Conservation (phyloP, 2,113 vertebrate species). For the Myrmecobius fasciatus region DNA sequence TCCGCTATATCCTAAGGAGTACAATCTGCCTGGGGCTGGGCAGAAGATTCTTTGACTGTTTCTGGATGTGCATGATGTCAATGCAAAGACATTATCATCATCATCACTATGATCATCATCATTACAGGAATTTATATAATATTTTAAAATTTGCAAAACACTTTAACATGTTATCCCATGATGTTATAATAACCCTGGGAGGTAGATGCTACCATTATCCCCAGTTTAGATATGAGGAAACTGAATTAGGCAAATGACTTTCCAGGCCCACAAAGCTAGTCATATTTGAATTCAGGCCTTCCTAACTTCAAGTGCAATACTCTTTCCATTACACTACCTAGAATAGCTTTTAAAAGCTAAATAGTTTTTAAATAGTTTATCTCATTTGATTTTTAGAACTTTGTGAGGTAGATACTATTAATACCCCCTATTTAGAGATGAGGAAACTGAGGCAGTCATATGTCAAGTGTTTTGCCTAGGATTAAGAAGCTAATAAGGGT, state of each 20-base stretch:
- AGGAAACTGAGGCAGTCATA: not conserved
- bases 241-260: not conserved
- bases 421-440: not conserved
- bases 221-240: not conserved
- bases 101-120: not conserved
- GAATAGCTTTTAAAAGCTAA: not conserved
- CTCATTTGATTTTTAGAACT: not conserved
- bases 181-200: not conserved
- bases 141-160: not conserved
- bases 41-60: constrained; percentile 27
- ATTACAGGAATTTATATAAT: not conserved
- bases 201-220: not conserved
- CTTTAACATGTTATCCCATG: not conserved
- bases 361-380: not conserved
- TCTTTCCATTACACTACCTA: not conserved
- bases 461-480: not conserved
- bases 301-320: not conserved
- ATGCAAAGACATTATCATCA: not conserved
- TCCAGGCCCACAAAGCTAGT: not conserved
- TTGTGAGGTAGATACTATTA: not conserved
- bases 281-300: not conserved
- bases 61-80: not conserved
- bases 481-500: not conserved
- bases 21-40: constrained; percentile 54
- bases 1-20: constrained; percentile 12